Percentiles rank a stretch among this genome's conserved stretches.
Evolutionary conservation across 2,888 invertebrate genomes (phyloP).

Genomic region (Synergus umbraculus): DNA sequence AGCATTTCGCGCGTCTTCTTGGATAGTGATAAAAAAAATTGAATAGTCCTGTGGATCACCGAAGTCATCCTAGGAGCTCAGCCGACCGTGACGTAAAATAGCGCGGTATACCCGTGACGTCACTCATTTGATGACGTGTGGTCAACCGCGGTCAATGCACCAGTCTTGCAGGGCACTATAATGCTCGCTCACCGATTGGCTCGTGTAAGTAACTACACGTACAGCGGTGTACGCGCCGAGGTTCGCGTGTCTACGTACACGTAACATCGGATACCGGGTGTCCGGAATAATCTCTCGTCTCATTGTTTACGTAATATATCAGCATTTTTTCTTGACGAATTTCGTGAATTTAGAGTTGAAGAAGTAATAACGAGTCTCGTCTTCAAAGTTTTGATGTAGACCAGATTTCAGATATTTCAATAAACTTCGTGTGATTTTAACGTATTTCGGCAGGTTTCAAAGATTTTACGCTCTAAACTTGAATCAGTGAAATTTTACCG

Average conservation of each 20-base stretch:
- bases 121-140: conserved; percentile 77
- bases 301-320: conserved; percentile 7
- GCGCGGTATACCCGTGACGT: conserved; percentile 69
- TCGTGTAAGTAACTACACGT: conserved; percentile 52
- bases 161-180: conserved; percentile 71
- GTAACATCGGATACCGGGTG: conserved; percentile 60
- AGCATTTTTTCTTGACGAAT: background rate
- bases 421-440: too few species aligned
- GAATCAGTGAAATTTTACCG: too few species aligned
- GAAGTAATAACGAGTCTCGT: too few species aligned
- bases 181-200: conserved; percentile 62
- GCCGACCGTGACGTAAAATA: conserved; percentile 61
- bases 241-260: conserved; percentile 32
- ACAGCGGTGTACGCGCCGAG: conserved; percentile 29
- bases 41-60: conserved; percentile 51
- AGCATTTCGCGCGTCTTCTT: conserved; percentile 1
- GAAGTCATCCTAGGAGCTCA: conserved; percentile 56
- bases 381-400: too few species aligned
- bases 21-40: conserved; percentile 39
- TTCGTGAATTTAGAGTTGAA: too few species aligned
- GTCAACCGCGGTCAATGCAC: conserved; percentile 78
- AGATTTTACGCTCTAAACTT: too few species aligned
- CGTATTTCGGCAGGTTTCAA: too few species aligned
- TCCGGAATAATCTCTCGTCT: conserved; percentile 42
- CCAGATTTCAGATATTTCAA: too few species aligned